These are phyloP conservation scores for Berghia stephanieae DNA, from an alignment of 1,140 invertebrate genomes.

Conservation along the genomic window DNA sequence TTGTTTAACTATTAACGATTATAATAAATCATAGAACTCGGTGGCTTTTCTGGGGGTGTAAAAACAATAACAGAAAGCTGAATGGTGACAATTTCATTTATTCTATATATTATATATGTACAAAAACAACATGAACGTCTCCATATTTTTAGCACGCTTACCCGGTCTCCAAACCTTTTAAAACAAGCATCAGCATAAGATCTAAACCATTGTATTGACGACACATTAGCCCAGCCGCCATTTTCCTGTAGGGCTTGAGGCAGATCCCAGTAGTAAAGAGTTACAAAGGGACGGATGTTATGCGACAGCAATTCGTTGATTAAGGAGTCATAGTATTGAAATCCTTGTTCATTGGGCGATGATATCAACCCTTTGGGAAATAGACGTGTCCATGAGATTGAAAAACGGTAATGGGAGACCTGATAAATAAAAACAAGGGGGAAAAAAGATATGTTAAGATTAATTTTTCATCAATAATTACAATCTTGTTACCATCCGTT, in stretches of 20 bases:
- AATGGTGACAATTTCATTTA: background rate
- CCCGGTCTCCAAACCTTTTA: slow-evolving; percentile 61
- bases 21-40: background rate
- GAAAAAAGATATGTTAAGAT: too few species aligned
- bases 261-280: slow-evolving; percentile 69
- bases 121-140: too few species aligned
- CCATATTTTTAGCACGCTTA: slow-evolving; percentile 31
- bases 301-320: slow-evolving; percentile 47
- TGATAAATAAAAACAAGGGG: too few species aligned
- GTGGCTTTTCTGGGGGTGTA: background rate
- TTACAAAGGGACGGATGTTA: slow-evolving; percentile 67
- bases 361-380: slow-evolving; percentile 45
- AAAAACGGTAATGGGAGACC: slow-evolving; percentile 60
- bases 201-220: slow-evolving; percentile 69
- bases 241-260: slow-evolving; percentile 63
- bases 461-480: too few species aligned
- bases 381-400: slow-evolving; percentile 58
- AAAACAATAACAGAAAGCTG: background rate
- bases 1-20: background rate
- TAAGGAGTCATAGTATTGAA: slow-evolving; percentile 55
- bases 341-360: slow-evolving; percentile 45
- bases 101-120: background rate
- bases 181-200: slow-evolving; percentile 67
- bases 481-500: too few species aligned
- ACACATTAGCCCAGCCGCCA: slow-evolving; percentile 71